A percentile compares a stretch with the other conserved stretches of the same genome.
These are phyloP conservation scores for Amblyornis subalaris DNA, from an alignment of 2,113 vertebrate genomes.

Conservation along the genomic window DNA sequence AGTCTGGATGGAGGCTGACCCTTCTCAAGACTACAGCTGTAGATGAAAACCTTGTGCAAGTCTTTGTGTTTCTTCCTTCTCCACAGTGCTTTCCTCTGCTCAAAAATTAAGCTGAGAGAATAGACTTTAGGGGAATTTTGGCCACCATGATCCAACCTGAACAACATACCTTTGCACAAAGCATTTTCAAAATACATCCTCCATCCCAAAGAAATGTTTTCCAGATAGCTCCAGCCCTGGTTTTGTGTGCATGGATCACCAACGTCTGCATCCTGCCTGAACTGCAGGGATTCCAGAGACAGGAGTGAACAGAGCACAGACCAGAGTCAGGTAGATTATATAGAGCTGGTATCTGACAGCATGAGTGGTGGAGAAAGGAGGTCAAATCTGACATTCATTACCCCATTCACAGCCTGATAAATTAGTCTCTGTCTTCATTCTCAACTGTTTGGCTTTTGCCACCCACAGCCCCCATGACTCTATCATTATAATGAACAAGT, in stretches of 20 bases:
- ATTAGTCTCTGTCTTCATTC: background rate
- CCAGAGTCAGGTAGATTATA: background rate
- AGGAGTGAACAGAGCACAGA: background rate
- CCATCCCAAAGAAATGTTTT: background rate
- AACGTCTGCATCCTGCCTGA: accelerated
- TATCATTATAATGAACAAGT: background rate
- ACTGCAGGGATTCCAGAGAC: background rate
- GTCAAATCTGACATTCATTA: background rate
- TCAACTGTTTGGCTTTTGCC: background rate
- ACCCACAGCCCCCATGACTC: background rate
- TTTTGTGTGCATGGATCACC: background rate
- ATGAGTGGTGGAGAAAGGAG: background rate
- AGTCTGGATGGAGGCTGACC: too few species aligned
- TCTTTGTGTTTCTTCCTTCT: background rate
- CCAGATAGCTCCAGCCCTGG: background rate
- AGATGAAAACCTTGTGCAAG: background rate
- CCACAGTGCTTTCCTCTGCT: background rate
- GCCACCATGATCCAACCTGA: background rate
- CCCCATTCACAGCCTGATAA: background rate
- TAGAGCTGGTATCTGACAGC: background rate
- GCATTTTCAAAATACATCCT: background rate
- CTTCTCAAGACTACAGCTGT: background rate
- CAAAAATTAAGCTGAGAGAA: background rate
- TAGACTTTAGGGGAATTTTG: background rate
- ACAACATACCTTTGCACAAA: background rate